Evolutionary conservation across 2,888 invertebrate species (phyloP).

Genomic region (Ryuthela nishihirai): DNA sequence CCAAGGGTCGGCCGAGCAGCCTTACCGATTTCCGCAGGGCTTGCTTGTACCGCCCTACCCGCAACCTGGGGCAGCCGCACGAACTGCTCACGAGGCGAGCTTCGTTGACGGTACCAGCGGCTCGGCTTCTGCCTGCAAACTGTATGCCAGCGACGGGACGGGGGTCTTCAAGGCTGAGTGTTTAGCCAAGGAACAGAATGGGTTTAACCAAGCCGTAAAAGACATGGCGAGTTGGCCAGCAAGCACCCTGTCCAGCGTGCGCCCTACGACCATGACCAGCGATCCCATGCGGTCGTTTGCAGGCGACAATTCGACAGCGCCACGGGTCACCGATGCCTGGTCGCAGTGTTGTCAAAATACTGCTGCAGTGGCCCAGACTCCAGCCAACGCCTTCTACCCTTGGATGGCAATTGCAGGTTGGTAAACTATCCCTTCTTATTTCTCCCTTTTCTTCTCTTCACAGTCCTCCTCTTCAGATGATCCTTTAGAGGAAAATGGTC

Average conservation of each 20-base stretch:
- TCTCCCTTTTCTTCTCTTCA: too few relatives aligned
- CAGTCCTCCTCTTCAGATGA: too few relatives aligned
- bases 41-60: conserved; percentile 68
- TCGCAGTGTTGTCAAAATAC: conserved; percentile 58
- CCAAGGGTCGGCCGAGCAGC: conserved; percentile 68
- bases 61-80: conserved; percentile 45
- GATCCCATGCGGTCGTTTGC: conserved; percentile 40
- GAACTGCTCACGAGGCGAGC: conserved; percentile 23
- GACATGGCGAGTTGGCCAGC: conserved; percentile 35
- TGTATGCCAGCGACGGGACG: conserved; percentile 36
- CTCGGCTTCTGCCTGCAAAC: conserved; percentile 39
- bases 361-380: conserved; percentile 70
- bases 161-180: conserved; percentile 41
- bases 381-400: conserved; percentile 84
- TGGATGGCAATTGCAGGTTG: conserved; percentile 99
- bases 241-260: conserved; percentile 5
- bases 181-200: conserved; percentile 39
- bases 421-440: too few relatives aligned
- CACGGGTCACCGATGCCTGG: conserved; percentile 46
- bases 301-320: conserved; percentile 33
- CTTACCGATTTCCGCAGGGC: conserved; percentile 77
- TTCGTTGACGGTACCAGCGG: conserved; percentile 20
- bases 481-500: too few relatives aligned
- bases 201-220: conserved; percentile 38
- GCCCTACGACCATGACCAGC: conserved; percentile 17